phyloP scores from a whole-genome alignment of 2,113 vertebrate genomes.

The Ondatra zibethicus region DNA sequence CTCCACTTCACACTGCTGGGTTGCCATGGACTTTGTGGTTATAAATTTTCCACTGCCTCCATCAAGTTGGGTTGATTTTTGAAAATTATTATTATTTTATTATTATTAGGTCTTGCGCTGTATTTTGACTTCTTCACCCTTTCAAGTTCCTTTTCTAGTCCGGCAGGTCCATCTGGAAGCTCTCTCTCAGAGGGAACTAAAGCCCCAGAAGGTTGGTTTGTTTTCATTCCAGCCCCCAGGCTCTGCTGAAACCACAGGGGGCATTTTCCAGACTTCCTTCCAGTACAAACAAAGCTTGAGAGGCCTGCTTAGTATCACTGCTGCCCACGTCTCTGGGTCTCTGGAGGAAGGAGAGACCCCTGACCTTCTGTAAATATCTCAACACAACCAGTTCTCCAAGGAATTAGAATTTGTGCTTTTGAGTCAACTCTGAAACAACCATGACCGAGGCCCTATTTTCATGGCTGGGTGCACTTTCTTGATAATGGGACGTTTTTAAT shows the following conservation, averaged over 20 bases:
- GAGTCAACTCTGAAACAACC: not conserved
- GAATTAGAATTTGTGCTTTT: constrained; percentile 25
- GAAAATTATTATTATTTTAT: not conserved
- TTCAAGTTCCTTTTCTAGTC: constrained; percentile 13
- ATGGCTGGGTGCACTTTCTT: not conserved
- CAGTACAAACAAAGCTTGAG: constrained; percentile 74
- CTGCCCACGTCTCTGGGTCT: not conserved
- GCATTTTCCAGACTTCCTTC: constrained; percentile 74
- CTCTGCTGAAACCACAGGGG: constrained; percentile 52
- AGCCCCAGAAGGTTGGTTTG: not conserved
- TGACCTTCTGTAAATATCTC: constrained; percentile 66
- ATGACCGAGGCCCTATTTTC: constrained; percentile 21
- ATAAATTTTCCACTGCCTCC: constrained; percentile 21
- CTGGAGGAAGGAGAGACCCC: constrained; percentile 22
- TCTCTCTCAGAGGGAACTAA: constrained; percentile 57
- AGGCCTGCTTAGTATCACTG: not conserved
- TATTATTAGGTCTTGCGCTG: not conserved
- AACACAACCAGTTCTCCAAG: constrained; percentile 29
- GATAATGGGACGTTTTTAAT: not conserved
- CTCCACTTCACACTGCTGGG: not conserved
- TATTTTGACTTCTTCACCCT: not conserved
- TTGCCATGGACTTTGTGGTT: not conserved
- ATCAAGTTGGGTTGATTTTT: not conserved
- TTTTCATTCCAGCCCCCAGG: constrained; percentile 63
- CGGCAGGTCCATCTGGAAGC: constrained; percentile 39